Evolutionary conservation across 2,113 vertebrate genomes (phyloP).

Genomic region (Pomatorhinus ruficollis): DNA sequence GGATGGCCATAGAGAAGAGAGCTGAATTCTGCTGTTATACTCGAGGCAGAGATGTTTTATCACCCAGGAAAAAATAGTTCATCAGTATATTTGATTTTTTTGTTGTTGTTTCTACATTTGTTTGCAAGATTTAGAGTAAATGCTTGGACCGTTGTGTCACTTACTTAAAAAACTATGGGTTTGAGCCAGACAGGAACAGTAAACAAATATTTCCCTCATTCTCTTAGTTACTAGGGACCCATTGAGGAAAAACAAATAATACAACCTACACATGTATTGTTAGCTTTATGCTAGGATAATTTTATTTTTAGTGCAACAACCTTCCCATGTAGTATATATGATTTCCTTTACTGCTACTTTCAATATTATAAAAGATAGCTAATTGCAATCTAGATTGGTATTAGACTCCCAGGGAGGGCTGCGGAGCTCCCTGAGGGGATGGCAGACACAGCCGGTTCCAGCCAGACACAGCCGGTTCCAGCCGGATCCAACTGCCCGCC

Average conservation of each 20-base stretch:
- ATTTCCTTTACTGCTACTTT: not conserved
- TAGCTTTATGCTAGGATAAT: not conserved
- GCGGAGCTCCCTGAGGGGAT: not conserved
- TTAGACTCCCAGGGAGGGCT: rapidly evolving
- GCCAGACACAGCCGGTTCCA: rapidly evolving
- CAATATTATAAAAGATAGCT: not conserved
- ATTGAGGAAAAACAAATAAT: not conserved
- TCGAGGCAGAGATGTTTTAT: not conserved
- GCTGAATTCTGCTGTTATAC: not conserved
- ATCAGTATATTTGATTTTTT: not conserved
- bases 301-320: not conserved
- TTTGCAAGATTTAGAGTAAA: not conserved
- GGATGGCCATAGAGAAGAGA: not conserved
- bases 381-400: not conserved
- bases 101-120: not conserved
- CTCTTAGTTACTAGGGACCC: not conserved
- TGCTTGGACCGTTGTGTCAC: not conserved
- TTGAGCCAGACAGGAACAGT: not conserved
- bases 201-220: constrained; percentile 13
- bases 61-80: not conserved
- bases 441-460: rapidly evolving
- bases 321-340: not conserved
- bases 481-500: rapidly evolving
- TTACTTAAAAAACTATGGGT: not conserved
- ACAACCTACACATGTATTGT: not conserved